These are phyloP conservation scores for Sturnira hondurensis DNA, from an alignment of 2,113 vertebrate species.

Conservation along the genomic window DNA sequence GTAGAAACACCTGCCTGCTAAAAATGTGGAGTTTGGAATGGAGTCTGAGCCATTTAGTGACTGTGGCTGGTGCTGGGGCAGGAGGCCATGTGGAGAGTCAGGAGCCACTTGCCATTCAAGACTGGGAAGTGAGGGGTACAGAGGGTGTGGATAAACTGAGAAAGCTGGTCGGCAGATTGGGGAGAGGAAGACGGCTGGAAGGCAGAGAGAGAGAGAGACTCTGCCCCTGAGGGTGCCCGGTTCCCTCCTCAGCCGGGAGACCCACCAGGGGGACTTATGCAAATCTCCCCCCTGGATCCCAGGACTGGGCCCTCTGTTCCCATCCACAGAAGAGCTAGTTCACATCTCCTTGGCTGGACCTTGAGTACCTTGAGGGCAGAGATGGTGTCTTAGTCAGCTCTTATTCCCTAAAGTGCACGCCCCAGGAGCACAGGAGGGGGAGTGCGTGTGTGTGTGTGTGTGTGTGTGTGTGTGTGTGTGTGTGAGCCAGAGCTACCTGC, in stretches of 20 bases:
- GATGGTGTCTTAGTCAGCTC: background rate
- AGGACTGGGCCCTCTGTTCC: background rate
- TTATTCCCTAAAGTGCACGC: background rate
- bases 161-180: background rate
- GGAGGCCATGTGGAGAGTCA: background rate
- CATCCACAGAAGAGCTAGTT: background rate
- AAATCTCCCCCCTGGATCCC: background rate
- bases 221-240: background rate
- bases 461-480: too few species aligned
- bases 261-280: background rate
- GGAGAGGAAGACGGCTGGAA: too few species aligned
- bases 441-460: background rate
- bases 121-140: background rate
- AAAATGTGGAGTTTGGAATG: background rate
- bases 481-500: background rate
- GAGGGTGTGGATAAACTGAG: background rate
- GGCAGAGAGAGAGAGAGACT: background rate
- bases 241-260: background rate
- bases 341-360: background rate
- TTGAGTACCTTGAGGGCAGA: fast-evolving
- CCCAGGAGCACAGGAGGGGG: fast-evolving
- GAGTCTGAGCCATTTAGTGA: background rate
- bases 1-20: background rate
- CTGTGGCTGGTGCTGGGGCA: fast-evolving
- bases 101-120: background rate